Conservation (phyloP, 2,888 invertebrate genomes). For the Nysson spinosus region DNA sequence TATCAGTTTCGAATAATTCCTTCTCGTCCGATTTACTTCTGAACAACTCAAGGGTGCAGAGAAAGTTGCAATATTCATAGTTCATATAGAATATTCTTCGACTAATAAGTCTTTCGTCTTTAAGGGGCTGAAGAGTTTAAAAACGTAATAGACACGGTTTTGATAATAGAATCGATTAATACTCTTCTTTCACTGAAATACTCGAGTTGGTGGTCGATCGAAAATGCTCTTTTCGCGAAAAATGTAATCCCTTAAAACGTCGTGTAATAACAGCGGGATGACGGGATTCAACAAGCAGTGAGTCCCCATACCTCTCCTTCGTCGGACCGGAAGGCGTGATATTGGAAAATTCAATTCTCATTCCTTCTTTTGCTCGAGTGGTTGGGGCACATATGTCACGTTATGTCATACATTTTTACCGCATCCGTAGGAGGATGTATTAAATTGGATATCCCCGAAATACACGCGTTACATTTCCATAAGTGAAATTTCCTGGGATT, state of each 20-base stretch:
- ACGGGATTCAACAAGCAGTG: not conserved
- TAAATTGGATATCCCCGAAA: not conserved
- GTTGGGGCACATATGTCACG: not conserved
- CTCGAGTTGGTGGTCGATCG: too few species aligned
- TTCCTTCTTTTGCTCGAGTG: not conserved
- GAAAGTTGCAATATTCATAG: too few species aligned
- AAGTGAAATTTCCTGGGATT: too few species aligned
- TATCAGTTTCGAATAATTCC: conserved; percentile 3
- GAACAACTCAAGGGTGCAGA: too few species aligned
- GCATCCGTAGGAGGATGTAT: not conserved
- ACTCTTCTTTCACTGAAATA: too few species aligned
- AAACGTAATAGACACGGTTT: too few species aligned
- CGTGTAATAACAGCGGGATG: not conserved
- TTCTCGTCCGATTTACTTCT: too few species aligned
- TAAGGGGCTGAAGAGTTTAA: too few species aligned
- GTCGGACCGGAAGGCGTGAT: conserved; percentile 1
- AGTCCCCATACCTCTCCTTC: not conserved
- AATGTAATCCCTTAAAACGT: not conserved
- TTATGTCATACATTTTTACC: not conserved
- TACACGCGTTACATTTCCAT: not conserved
- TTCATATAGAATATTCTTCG: too few species aligned
- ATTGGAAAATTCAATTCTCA: conserved; percentile 7
- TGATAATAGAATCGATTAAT: too few species aligned
- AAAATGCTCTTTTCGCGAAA: not conserved
- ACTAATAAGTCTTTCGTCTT: too few species aligned